These are phyloP conservation scores for Hipposideros armiger DNA, from an alignment of 2,113 vertebrate species.

Conservation along the genomic window DNA sequence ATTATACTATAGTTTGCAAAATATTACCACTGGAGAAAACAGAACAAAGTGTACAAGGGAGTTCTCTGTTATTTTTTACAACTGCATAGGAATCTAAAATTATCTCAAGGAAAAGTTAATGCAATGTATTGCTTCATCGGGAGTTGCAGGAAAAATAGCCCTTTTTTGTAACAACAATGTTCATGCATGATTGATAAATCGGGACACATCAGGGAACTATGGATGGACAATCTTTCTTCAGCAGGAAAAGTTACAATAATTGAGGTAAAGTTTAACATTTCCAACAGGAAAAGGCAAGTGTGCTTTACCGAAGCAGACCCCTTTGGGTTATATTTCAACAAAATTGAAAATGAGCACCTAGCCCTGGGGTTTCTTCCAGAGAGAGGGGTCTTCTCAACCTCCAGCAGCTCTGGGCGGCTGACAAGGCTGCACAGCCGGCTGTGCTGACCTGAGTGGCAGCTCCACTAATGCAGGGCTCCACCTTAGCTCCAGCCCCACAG, in stretches of 20 bases:
- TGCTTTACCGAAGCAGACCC: not conserved
- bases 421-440: rapidly evolving
- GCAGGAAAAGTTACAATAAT: not conserved
- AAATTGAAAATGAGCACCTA: not conserved
- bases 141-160: not conserved
- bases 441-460: not conserved
- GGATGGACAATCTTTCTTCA: not conserved
- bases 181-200: not conserved
- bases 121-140: not conserved
- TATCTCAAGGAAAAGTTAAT: not conserved
- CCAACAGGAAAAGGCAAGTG: not conserved
- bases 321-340: not conserved
- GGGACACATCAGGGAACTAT: not conserved
- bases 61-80: not conserved
- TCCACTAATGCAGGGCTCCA: not conserved
- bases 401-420: not conserved
- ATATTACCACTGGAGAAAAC: not conserved
- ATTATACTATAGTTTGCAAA: not conserved
- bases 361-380: not conserved
- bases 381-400: not conserved
- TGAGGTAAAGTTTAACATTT: not conserved
- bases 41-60: not conserved
- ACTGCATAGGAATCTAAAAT: not conserved
- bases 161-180: not conserved
- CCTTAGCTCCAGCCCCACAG: not conserved